These are phyloP conservation scores for Alosa alosa DNA, from an alignment of 2,113 vertebrate genomes.

Conservation along the genomic window DNA sequence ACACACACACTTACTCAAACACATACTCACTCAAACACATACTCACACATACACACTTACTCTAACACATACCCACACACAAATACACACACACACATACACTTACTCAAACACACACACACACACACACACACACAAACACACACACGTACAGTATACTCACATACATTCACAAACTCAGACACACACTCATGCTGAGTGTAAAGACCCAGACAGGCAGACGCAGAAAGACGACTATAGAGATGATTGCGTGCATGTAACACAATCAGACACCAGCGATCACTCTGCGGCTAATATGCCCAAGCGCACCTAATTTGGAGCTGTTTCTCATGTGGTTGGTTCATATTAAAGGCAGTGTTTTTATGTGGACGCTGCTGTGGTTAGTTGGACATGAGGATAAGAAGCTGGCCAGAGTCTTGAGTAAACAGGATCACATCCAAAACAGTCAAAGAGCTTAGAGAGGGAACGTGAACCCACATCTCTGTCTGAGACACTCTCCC, in stretches of 20 bases:
- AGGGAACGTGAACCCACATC: background rate
- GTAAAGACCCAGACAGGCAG: background rate
- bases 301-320: background rate
- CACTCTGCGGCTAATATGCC: background rate
- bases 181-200: background rate
- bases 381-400: constrained; percentile 12
- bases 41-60: background rate
- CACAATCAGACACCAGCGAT: background rate
- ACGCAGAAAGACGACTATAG: background rate
- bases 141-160: constrained; percentile 49
- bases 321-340: background rate
- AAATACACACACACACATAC: no score
- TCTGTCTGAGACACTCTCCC: background rate
- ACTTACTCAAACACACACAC: background rate
- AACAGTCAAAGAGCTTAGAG: constrained; percentile 11
- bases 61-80: no score
- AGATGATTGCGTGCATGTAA: background rate
- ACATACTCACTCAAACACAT: background rate
- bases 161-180: background rate
- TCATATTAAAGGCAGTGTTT: background rate
- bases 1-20: background rate
- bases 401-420: background rate
- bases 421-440: constrained; percentile 1
- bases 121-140: no score
- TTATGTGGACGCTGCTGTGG: constrained; percentile 1